Evolutionary conservation across 2,113 vertebrate genomes (phyloP).

Genomic region (Anolis sagrei): DNA sequence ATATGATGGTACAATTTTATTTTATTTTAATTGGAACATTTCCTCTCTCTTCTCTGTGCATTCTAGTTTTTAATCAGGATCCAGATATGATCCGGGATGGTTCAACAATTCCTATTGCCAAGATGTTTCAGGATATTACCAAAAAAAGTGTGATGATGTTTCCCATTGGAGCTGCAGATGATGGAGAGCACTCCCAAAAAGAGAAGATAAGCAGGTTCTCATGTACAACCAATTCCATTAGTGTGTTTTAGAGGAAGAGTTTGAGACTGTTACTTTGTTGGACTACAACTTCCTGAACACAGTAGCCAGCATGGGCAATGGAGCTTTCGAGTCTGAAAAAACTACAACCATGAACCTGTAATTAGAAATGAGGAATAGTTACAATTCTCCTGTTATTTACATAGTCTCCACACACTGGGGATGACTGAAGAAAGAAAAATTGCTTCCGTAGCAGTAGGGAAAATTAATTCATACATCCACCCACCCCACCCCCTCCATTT

Average conservation of each 20-base stretch:
- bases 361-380: neutral
- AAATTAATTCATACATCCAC: neutral
- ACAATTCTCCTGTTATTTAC: neutral
- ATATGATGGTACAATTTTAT: neutral
- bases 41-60: neutral
- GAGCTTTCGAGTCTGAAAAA: too few species aligned
- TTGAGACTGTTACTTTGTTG: neutral
- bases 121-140: constrained; percentile 70
- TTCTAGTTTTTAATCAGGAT: constrained; percentile 80
- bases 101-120: constrained; percentile 79
- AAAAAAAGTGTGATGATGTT: constrained; percentile 81
- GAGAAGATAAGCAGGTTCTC: constrained; percentile 85
- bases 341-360: neutral
- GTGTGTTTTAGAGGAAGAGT: neutral
- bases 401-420: neutral
- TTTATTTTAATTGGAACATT: neutral
- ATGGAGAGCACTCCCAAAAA: constrained; percentile 80
- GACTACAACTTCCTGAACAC: neutral
- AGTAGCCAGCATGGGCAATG: neutral
- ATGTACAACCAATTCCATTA: neutral
- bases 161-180: constrained; percentile 74
- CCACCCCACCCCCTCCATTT: neutral
- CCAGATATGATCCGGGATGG: constrained; percentile 82
- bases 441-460: neutral
- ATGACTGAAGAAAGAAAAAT: neutral